These are phyloP conservation scores for Eupelmus urozonus DNA, from an alignment of 2,888 invertebrate species.

Conservation along the genomic window DNA sequence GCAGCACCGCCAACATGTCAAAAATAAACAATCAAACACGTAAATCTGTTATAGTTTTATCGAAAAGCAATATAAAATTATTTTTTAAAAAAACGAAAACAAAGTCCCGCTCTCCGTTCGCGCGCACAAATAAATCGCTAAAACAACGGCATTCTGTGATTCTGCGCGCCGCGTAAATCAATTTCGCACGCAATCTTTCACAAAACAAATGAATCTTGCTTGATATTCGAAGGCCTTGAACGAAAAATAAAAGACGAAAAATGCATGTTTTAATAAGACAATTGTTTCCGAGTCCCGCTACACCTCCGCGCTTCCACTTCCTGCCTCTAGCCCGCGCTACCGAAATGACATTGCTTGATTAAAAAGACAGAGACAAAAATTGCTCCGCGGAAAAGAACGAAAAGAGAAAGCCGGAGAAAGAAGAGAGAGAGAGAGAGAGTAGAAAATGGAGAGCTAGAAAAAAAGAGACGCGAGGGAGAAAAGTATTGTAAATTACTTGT, in stretches of 20 bases:
- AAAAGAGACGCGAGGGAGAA: conserved; percentile 15
- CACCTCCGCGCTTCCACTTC: background rate
- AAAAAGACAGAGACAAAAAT: conserved; percentile 32
- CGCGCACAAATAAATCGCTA: conserved; percentile 3
- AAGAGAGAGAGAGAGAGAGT: conserved; percentile 5
- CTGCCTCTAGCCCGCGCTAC: background rate
- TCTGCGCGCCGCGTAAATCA: conserved; percentile 38
- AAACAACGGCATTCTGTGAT: conserved; percentile 5
- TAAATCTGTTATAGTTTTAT: conserved; percentile 32
- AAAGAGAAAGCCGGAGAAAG: conserved; percentile 4
- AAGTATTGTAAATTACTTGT: conserved; percentile 41
- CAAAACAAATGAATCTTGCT: conserved; percentile 28
- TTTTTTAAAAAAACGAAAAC: background rate
- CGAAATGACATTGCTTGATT: conserved; percentile 32
- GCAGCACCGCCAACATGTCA: background rate
- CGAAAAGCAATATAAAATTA: conserved; percentile 20
- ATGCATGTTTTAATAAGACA: conserved; percentile 31
- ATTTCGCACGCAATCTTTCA: conserved; percentile 25
- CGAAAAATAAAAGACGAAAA: conserved; percentile 13
- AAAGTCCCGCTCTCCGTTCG: too few relatives aligned
- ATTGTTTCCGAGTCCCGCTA: conserved; percentile 1
- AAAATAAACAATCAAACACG: conserved; percentile 7
- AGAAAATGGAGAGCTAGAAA: background rate
- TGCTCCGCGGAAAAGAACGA: background rate
- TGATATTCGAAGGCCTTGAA: background rate